A percentile compares a stretch with the other conserved stretches of the same genome.
Evolutionary conservation across 1,140 invertebrate species (phyloP).

Genomic region (Arion vulgaris): DNA sequence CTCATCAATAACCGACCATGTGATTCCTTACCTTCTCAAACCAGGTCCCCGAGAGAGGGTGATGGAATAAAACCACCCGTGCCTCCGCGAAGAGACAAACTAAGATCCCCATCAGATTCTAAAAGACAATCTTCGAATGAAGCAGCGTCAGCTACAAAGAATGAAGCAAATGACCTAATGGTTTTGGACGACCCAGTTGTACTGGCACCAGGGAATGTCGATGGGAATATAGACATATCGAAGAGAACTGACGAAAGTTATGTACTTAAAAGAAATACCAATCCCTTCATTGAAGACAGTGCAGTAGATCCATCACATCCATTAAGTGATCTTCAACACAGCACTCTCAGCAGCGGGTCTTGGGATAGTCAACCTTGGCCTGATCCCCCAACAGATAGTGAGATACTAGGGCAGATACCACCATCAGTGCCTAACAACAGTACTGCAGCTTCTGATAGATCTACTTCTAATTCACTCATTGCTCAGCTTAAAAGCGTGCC

Average conservation of each 20-base stretch:
- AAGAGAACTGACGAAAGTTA: background rate
- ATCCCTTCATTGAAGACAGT: slow-evolving; percentile 29
- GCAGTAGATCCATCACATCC: background rate
- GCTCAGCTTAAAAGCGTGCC: slow-evolving; percentile 20
- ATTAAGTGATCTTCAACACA: background rate
- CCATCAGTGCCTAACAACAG: background rate
- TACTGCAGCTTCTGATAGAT: background rate
- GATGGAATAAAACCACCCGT: slow-evolving; percentile 26
- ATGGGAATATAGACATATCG: background rate
- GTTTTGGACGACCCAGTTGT: slow-evolving; percentile 26
- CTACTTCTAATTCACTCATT: background rate
- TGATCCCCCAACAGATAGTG: slow-evolving; percentile 24
- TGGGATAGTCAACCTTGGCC: slow-evolving; percentile 37
- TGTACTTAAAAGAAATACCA: slow-evolving; percentile 13
- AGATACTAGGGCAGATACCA: slow-evolving; percentile 5
- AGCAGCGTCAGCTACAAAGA: background rate
- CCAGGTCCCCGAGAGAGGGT: background rate
- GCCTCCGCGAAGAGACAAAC: slow-evolving; percentile 31
- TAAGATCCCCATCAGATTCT: background rate
- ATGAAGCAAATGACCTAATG: slow-evolving; percentile 14
- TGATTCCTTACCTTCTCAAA: background rate
- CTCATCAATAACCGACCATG: slow-evolving; percentile 10
- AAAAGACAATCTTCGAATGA: background rate
- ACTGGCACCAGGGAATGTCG: background rate
- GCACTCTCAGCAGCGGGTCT: background rate